phyloP scores from a whole-genome alignment of 2,113 vertebrate species.

The Stigmatopora argus region DNA sequence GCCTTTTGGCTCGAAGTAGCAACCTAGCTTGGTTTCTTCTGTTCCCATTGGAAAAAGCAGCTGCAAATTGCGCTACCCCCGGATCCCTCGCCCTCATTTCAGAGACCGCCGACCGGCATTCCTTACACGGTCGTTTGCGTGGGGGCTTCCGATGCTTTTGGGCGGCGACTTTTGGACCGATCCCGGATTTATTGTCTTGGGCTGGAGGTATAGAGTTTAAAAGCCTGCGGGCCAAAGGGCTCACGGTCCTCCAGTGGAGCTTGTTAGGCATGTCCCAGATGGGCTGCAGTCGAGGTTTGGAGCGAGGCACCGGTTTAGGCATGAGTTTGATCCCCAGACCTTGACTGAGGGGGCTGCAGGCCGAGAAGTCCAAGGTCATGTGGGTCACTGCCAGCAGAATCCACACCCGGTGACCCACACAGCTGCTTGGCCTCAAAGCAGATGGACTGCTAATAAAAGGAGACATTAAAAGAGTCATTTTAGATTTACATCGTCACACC shows the following conservation, averaged over 20 bases:
- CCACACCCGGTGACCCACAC: constrained; percentile 71
- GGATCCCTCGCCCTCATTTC: constrained; percentile 42
- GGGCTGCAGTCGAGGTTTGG: constrained; percentile 56
- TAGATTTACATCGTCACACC: constrained; percentile 14
- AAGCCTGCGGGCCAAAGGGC: constrained; percentile 55
- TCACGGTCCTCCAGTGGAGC: constrained; percentile 68
- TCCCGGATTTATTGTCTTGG: constrained; percentile 46
- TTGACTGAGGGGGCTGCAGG: constrained; percentile 67
- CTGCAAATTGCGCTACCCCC: constrained; percentile 35
- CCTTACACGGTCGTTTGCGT: constrained; percentile 58
- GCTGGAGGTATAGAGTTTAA: constrained; percentile 51
- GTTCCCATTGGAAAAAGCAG: constrained; percentile 41
- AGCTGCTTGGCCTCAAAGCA: constrained; percentile 62
- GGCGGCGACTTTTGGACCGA: constrained; percentile 37
- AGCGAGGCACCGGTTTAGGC: constrained; percentile 56
- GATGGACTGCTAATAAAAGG: constrained; percentile 58
- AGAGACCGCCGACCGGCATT: constrained; percentile 56
- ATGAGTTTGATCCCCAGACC: constrained; percentile 60
- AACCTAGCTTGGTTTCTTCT: constrained; percentile 41
- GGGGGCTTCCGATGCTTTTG: constrained; percentile 50
- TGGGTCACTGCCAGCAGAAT: constrained; percentile 74
- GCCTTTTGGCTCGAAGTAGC: constrained; percentile 65
- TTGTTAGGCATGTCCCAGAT: constrained; percentile 63
- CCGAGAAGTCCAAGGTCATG: constrained; percentile 73
- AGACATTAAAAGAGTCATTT: constrained; percentile 31